phyloP scores from a whole-genome alignment of 2,888 invertebrate genomes.

The Tholera decimalis region DNA sequence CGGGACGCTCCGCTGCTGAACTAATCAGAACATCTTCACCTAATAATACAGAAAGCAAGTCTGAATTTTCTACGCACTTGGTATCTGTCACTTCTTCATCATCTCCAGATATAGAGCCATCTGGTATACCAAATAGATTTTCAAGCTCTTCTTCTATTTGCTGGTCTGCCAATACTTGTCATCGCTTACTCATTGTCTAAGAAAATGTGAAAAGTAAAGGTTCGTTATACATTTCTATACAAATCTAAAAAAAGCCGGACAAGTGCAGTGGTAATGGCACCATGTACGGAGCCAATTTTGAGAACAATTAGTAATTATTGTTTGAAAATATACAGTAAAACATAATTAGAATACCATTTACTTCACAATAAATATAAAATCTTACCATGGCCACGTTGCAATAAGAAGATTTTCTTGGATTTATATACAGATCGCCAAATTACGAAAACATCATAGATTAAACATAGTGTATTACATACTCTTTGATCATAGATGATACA shows the following conservation, averaged over 20 bases:
- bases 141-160: slow-evolving; percentile 19
- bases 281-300: not conserved
- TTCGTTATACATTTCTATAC: slow-evolving; percentile 7
- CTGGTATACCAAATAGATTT: slow-evolving; percentile 15
- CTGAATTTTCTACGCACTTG: slow-evolving; percentile 22
- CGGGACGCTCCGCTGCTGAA: slow-evolving; percentile 20
- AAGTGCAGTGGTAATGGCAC: slow-evolving; percentile 9
- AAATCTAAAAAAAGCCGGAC: slow-evolving; percentile 5
- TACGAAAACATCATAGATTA: slow-evolving; percentile 1
- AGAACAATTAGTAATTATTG: slow-evolving; percentile 22
- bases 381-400: slow-evolving; percentile 19
- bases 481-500: too few species aligned
- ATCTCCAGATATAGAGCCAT: slow-evolving; percentile 25
- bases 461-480: too few species aligned
- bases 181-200: slow-evolving; percentile 18
- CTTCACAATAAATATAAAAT: slow-evolving; percentile 16
- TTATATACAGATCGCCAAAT: slow-evolving; percentile 12
- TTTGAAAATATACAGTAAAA: slow-evolving; percentile 20
- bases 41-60: slow-evolving; percentile 24
- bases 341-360: slow-evolving; percentile 22
- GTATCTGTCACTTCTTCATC: slow-evolving; percentile 24
- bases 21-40: slow-evolving; percentile 33
- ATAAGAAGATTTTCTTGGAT: slow-evolving; percentile 21
- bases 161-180: slow-evolving; percentile 8
- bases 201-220: slow-evolving; percentile 13